These are phyloP conservation scores for Ochropleura leucogaster DNA, from an alignment of 2,888 invertebrate genomes.

Conservation along the genomic window DNA sequence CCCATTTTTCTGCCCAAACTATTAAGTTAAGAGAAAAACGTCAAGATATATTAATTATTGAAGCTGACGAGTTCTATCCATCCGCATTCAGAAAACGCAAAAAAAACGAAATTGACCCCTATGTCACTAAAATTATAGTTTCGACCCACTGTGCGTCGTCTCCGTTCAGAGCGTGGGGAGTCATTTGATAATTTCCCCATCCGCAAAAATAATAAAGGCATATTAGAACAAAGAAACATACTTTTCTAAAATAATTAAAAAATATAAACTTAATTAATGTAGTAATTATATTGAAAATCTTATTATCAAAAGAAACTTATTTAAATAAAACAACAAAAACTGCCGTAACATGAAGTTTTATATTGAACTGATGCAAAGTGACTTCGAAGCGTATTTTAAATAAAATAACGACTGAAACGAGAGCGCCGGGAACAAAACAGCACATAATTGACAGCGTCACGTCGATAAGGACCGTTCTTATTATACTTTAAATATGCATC, in stretches of 20 bases:
- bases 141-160: no score
- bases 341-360: conserved; percentile 3
- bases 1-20: no score
- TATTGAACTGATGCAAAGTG: conserved; percentile 18
- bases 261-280: background rate
- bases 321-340: background rate
- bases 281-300: background rate
- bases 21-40: no score
- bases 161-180: no score
- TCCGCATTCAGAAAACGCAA: no score
- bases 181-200: no score
- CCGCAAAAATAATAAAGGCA: no score
- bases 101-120: no score
- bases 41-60: no score
- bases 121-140: no score
- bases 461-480: conserved; percentile 67
- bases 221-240: no score
- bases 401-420: conserved; percentile 56
- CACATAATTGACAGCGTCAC: conserved; percentile 75
- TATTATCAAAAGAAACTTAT: background rate
- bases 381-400: conserved; percentile 53
- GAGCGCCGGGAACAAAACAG: conserved; percentile 67
- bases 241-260: background rate
- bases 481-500: conserved; percentile 46
- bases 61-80: no score